Evolutionary conservation across 2,113 vertebrate species (phyloP).

Genomic region (Callionymus lyra): DNA sequence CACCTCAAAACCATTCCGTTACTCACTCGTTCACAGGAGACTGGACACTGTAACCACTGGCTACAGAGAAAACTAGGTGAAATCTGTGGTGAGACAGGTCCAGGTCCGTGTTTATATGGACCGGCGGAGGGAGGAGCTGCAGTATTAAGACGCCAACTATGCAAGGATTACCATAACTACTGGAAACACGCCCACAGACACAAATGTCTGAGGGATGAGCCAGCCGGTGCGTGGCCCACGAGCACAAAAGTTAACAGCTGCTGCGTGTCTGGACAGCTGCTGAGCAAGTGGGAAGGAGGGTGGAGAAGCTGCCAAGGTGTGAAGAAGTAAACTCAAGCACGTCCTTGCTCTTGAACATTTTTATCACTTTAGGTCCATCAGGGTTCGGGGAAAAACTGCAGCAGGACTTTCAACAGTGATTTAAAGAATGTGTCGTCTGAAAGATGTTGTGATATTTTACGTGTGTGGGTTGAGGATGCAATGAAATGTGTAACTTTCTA

Average conservation of each 20-base stretch:
- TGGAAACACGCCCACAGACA: slow-evolving; percentile 16
- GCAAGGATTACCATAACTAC: slow-evolving; percentile 10
- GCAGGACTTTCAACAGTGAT: too few species aligned
- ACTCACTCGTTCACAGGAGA: slow-evolving; percentile 13
- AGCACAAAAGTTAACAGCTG: slow-evolving; percentile 31
- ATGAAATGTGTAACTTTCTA: too few species aligned
- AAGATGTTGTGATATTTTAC: too few species aligned
- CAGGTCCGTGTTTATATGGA: slow-evolving; percentile 15
- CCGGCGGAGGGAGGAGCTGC: slow-evolving; percentile 37
- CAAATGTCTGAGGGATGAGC: slow-evolving; percentile 7
- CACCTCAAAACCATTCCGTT: slow-evolving; percentile 72
- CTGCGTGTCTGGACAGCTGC: slow-evolving; percentile 64
- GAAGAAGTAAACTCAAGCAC: too few species aligned
- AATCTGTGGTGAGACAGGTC: slow-evolving; percentile 16
- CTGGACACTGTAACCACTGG: slow-evolving; percentile 6
- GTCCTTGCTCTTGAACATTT: background rate
- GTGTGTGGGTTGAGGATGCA: too few species aligned
- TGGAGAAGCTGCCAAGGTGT: slow-evolving; percentile 3
- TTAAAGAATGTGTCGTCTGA: too few species aligned
- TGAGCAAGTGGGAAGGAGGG: slow-evolving; percentile 13
- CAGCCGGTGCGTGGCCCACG: slow-evolving; percentile 16
- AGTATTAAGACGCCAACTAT: background rate
- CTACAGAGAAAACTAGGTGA: slow-evolving; percentile 17
- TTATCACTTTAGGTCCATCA: background rate
- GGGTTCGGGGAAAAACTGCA: too few species aligned